phyloP scores from a whole-genome alignment of 53 echinoderm and acorn worm genomes.

The Arbacia lixula region DNA sequence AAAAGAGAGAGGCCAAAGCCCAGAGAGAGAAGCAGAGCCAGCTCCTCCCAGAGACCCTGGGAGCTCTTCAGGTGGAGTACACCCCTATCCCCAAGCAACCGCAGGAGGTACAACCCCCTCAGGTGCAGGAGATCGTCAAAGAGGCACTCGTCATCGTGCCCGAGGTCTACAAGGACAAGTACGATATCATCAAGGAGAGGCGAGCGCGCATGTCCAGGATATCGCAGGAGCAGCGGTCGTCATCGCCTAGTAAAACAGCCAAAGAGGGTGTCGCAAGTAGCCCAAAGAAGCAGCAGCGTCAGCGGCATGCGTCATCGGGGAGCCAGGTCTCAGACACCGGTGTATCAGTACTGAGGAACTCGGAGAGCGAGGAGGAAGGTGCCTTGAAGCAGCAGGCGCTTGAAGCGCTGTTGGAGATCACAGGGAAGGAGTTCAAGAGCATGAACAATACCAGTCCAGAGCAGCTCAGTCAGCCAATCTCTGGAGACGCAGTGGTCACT shows the following conservation, averaged over 20 bases:
- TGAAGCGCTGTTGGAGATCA: conserved; percentile 93
- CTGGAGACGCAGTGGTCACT: conserved; percentile 1
- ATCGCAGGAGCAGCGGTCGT: conserved; percentile 44
- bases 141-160: conserved; percentile 8
- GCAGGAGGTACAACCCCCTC: neutral
- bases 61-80: conserved; percentile 31
- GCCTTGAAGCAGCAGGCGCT: conserved; percentile 82
- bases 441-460: conserved; percentile 61
- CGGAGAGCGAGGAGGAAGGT: conserved; percentile 67
- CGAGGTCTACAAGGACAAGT: conserved; percentile 82
- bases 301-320: conserved; percentile 39
- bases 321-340: conserved; percentile 43
- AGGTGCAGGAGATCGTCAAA: conserved; percentile 12
- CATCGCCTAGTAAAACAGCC: conserved; percentile 32
- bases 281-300: conserved; percentile 40
- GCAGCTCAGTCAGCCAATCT: conserved; percentile 1
- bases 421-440: conserved; percentile 80
- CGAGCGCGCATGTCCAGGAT: conserved; percentile 68
- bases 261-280: conserved; percentile 35
- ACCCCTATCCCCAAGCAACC: neutral
- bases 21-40: conserved; percentile 64
- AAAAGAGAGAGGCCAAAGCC: conserved; percentile 70
- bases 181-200: conserved; percentile 95
- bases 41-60: conserved; percentile 19
- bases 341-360: conserved; percentile 51